These are phyloP conservation scores for Chloroceryle inda DNA, from an alignment of 2,797 vertebrate species.

Conservation along the genomic window DNA sequence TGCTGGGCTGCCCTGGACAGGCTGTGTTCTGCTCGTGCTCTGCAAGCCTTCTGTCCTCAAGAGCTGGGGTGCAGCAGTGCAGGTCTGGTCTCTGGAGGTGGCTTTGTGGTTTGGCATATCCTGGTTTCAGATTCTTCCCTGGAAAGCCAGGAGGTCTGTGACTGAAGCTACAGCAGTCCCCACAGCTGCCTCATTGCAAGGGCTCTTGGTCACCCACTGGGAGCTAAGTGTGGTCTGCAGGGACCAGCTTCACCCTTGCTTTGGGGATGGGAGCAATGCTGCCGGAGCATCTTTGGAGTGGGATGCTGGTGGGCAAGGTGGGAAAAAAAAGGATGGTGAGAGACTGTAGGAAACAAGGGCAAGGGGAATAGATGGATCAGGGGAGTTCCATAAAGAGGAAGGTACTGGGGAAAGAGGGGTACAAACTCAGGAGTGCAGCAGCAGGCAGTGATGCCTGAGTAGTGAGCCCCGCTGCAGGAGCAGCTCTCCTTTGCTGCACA, in stretches of 20 bases:
- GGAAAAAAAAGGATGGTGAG: neutral
- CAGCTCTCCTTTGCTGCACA: neutral
- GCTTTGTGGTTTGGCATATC: neutral
- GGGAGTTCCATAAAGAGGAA: neutral
- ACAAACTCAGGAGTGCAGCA: accelerated
- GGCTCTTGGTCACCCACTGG: neutral
- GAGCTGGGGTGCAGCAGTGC: neutral
- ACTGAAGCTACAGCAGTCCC: neutral
- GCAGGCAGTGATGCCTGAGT: accelerated
- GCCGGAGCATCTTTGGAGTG: neutral
- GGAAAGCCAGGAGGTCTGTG: neutral
- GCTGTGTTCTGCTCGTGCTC: neutral
- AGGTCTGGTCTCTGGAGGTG: neutral
- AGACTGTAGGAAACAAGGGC: neutral
- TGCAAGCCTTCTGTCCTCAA: accelerated
- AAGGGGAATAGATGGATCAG: neutral
- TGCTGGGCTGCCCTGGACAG: neutral
- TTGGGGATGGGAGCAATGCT: neutral
- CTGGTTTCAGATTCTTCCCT: neutral
- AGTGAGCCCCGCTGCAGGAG: neutral
- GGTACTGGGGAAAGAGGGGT: neutral
- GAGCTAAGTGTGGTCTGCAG: accelerated
- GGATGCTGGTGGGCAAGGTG: neutral
- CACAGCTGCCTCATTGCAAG: accelerated
- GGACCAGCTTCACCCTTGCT: neutral